Conservation (phyloP, 2,797 vertebrate genomes). For the Acipenser ruthenus region DNA sequence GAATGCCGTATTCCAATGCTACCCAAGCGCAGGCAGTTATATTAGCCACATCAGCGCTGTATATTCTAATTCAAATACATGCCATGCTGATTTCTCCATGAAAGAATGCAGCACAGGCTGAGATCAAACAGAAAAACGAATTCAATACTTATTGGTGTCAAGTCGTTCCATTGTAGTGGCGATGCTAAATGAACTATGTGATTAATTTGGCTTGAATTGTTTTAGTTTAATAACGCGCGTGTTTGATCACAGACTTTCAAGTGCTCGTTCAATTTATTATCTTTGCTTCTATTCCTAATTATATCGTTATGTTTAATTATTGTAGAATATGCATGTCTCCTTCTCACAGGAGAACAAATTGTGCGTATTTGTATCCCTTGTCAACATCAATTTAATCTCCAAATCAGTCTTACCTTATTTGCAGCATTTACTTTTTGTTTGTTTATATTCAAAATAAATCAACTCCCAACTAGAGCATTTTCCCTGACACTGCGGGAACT, state of each 20-base stretch:
- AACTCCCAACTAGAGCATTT: no score
- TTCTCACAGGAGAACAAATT: conserved; percentile 30
- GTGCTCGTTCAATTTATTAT: conserved; percentile 47
- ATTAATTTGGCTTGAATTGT: conserved; percentile 25
- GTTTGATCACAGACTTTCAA: conserved; percentile 47
- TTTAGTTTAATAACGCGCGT: conserved; percentile 39
- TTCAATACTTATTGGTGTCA: conserved; percentile 1
- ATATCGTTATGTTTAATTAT: conserved; percentile 55
- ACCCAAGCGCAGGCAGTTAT: no score
- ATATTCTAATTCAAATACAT: neutral
- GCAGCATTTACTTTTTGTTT: no score
- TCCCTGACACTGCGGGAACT: no score
- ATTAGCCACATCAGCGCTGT: neutral
- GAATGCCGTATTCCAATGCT: no score
- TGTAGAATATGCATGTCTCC: conserved; percentile 38
- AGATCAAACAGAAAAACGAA: neutral
- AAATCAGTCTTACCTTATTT: no score
- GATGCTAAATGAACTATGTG: conserved; percentile 16
- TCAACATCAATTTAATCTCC: no score
- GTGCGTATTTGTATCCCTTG: conserved; percentile 23
- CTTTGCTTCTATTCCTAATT: conserved; percentile 46
- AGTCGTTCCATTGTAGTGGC: neutral
- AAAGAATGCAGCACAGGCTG: neutral
- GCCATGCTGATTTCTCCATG: neutral
- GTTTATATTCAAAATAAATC: no score